Conservation (phyloP, 2,113 vertebrate genomes). For the Acanthisitta chloris region DNA sequence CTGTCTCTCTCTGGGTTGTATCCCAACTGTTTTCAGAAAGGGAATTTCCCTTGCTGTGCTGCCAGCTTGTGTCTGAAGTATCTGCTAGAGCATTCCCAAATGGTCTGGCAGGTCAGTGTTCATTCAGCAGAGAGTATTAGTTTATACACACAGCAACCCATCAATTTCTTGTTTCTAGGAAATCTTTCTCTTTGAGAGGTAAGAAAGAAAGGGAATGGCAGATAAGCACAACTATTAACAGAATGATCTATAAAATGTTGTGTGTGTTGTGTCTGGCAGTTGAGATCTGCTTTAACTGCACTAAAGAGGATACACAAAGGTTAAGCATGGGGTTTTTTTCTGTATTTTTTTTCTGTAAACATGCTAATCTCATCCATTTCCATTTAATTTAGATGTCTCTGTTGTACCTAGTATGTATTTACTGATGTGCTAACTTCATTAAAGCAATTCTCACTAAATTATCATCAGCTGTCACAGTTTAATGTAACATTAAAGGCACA, state of each 20-base stretch:
- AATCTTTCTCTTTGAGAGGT: background rate
- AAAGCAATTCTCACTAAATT: background rate
- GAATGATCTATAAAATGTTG: background rate
- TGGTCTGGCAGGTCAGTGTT: background rate
- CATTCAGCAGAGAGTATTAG: background rate
- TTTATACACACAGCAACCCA: background rate
- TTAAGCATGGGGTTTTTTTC: too few species aligned
- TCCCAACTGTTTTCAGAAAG: background rate
- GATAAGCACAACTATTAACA: background rate
- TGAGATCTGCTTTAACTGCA: background rate
- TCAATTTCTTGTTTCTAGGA: background rate
- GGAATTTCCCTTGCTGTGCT: background rate
- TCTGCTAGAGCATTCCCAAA: background rate
- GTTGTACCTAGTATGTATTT: background rate
- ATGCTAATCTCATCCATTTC: background rate
- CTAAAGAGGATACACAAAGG: background rate
- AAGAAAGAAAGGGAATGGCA: background rate
- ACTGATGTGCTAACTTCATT: background rate
- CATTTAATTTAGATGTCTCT: conserved; percentile 37
- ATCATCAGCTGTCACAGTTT: background rate
- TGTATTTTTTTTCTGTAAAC: background rate
- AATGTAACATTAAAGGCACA: background rate
- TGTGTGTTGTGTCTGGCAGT: background rate
- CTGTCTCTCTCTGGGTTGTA: background rate
- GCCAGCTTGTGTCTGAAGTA: background rate